Evolutionary conservation across 2,113 vertebrate species (phyloP).

Genomic region (Pangasianodon hypophthalmus): DNA sequence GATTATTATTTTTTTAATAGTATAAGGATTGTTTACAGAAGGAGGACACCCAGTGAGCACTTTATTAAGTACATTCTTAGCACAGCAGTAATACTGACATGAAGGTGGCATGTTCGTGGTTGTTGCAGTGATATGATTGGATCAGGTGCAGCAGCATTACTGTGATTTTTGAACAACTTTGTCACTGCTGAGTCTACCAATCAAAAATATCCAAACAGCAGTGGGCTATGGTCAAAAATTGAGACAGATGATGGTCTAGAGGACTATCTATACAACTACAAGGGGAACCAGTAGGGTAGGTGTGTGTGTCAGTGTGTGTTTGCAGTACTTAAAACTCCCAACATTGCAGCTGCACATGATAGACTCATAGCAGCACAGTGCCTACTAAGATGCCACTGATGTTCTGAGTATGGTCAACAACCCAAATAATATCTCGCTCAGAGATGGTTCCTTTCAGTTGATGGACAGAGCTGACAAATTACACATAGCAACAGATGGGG

Average conservation of each 20-base stretch:
- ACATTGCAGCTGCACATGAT: neutral
- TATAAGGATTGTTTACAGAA: neutral
- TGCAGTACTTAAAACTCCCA: neutral
- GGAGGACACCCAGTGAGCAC: neutral
- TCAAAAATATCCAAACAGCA: neutral
- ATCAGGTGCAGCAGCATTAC: neutral
- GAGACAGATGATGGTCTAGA: neutral
- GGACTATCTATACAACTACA: neutral
- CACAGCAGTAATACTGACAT: neutral
- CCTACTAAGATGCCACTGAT: neutral
- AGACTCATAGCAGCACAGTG: neutral
- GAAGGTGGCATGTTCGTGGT: neutral
- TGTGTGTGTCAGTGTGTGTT: neutral
- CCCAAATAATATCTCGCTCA: neutral
- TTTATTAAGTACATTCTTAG: neutral
- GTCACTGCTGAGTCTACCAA: neutral
- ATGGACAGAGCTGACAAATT: neutral
- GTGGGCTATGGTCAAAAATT: neutral
- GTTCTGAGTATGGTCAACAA: no score
- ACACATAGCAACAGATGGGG: neutral
- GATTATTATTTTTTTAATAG: neutral
- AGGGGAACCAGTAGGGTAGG: neutral
- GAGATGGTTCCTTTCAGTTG: neutral
- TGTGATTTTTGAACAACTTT: no score
- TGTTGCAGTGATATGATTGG: neutral